Evolutionary conservation across 2,888 invertebrate genomes (phyloP).

Genomic region (Xestoiulus laeticollis): DNA sequence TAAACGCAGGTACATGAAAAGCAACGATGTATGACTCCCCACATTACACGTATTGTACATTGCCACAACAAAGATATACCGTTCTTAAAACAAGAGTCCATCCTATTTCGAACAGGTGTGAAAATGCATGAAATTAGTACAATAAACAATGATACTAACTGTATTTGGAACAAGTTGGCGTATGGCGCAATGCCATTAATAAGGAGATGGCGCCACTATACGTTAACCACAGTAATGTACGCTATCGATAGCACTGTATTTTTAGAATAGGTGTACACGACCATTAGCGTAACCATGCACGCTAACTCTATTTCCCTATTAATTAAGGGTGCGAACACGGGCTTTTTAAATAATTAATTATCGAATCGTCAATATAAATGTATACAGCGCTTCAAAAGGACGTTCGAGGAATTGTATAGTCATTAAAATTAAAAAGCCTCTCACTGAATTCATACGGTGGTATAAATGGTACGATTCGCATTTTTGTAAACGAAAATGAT

Average conservation of each 20-base stretch:
- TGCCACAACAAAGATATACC: background rate
- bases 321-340: background rate
- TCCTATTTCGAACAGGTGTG: constrained; percentile 30
- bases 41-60: background rate
- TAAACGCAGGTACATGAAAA: background rate
- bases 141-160: constrained; percentile 17
- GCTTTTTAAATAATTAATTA: constrained; percentile 22
- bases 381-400: background rate
- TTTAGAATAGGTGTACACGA: no score
- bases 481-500: background rate
- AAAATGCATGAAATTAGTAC: constrained; percentile 15
- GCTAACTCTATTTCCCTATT: no score
- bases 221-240: no score
- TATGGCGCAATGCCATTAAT: constrained; percentile 12
- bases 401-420: background rate
- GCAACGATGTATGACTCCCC: background rate
- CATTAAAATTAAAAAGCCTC: background rate
- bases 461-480: background rate
- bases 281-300: no score
- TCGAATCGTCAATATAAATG: background rate
- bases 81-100: constrained; percentile 37
- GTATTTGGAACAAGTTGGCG: constrained; percentile 12
- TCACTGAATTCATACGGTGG: background rate
- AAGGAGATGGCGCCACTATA: no score
- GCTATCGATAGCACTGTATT: no score